A percentile compares a stretch with the other conserved stretches of the same genome.
These are phyloP conservation scores for Salticus scenicus DNA, from an alignment of 2,888 invertebrate species.

Conservation along the genomic window DNA sequence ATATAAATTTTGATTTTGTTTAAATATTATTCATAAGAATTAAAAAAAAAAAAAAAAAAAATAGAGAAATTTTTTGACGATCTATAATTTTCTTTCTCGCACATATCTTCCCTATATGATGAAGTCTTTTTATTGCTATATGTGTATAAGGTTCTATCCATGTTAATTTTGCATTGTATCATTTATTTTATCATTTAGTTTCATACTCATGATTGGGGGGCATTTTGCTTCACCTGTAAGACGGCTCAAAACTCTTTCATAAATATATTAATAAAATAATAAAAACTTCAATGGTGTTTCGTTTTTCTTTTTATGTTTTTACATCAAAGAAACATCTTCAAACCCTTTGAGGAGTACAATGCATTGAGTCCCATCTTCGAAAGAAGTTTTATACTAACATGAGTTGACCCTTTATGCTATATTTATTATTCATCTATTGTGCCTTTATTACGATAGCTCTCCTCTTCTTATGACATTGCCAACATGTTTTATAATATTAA, in stretches of 20 bases:
- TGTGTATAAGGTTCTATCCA: conserved; percentile 13
- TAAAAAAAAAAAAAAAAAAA: no score
- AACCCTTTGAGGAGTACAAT: conserved; percentile 56
- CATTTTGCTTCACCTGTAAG: conserved; percentile 23
- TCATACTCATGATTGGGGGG: conserved; percentile 27
- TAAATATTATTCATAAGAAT: no score
- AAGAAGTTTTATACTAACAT: conserved; percentile 55
- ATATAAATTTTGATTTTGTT: no score
- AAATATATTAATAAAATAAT: conserved; percentile 59
- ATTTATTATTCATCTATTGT: conserved; percentile 14
- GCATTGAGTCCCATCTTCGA: conserved; percentile 54
- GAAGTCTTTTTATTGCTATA: conserved; percentile 4
- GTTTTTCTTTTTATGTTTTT: conserved; percentile 26
- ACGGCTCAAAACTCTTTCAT: conserved; percentile 54
- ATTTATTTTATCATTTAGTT: conserved; percentile 49
- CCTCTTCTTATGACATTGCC: conserved; percentile 34
- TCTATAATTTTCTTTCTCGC: background rate
- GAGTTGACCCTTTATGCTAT: conserved; percentile 28
- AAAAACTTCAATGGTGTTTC: conserved; percentile 17
- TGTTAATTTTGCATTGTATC: conserved; percentile 30
- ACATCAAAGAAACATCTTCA: conserved; percentile 3
- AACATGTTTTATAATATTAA: no score
- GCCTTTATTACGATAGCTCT: conserved; percentile 31
- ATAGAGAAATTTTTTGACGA: no score
- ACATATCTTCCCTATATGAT: no score